Conservation (phyloP, 2,888 invertebrate genomes). For the Cataglyphis livida region DNA sequence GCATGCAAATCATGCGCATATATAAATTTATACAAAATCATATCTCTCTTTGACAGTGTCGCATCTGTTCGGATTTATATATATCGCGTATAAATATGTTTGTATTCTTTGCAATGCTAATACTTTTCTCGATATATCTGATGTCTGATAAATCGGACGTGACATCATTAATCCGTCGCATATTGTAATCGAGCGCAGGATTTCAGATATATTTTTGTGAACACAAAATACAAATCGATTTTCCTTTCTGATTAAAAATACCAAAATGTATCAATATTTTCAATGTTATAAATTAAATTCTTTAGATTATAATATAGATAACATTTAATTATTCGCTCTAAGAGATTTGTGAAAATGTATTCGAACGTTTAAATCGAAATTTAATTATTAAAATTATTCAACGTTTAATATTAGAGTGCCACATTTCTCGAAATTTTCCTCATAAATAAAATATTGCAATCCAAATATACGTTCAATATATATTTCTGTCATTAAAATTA, state of each 20-base stretch:
- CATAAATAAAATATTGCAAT: background rate
- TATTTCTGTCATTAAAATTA: constrained; percentile 3
- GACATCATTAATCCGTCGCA: constrained; percentile 34
- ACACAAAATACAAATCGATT: background rate
- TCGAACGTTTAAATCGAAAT: background rate
- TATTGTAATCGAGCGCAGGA: background rate
- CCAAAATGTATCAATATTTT: background rate
- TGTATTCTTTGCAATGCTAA: constrained; percentile 27
- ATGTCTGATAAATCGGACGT: constrained; percentile 24
- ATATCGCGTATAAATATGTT: background rate
- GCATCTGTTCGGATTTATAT: constrained; percentile 18
- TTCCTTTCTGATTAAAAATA: background rate
- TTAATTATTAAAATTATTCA: constrained; percentile 3
- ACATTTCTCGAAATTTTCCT: background rate
- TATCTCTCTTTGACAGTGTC: constrained; percentile 30
- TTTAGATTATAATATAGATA: constrained; percentile 3
- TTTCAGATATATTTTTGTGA: constrained; percentile 10
- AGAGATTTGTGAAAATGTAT: background rate
- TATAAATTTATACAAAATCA: constrained; percentile 49
- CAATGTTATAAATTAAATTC: background rate
- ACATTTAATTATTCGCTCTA: background rate
- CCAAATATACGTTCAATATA: background rate
- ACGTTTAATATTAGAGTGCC: background rate
- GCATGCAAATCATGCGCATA: constrained; percentile 39
- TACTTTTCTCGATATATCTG: constrained; percentile 43